Percentiles rank a stretch among this genome's conserved stretches.
Evolutionary conservation across 2,113 vertebrate species (phyloP).

Genomic region (Butorides virescens): DNA sequence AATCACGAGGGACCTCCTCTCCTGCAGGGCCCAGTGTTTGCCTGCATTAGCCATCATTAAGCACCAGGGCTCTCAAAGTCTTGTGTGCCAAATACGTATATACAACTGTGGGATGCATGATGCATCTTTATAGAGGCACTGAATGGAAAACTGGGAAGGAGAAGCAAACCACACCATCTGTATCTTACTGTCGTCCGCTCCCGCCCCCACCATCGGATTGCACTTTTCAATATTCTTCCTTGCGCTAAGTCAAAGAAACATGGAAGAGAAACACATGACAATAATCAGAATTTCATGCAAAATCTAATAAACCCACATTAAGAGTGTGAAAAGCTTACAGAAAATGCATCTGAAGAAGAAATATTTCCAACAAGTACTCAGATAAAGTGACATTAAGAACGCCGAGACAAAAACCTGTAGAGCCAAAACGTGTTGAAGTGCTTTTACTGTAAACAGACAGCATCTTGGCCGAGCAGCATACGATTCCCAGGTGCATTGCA

Average conservation of each 20-base stretch:
- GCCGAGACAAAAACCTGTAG: background rate
- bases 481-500: background rate
- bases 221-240: background rate
- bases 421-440: background rate
- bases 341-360: background rate
- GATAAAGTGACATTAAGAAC: background rate
- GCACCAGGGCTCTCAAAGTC: background rate
- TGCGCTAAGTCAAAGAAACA: background rate
- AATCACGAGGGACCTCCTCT: background rate
- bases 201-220: background rate
- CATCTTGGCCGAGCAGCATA: background rate
- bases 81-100: rapidly evolving
- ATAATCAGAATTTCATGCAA: background rate
- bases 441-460: rapidly evolving
- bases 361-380: background rate
- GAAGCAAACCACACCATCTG: background rate
- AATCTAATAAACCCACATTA: background rate
- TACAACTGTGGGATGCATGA: background rate
- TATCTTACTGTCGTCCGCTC: background rate
- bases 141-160: background rate
- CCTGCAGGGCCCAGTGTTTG: background rate
- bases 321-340: background rate
- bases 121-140: background rate
- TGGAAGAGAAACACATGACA: background rate
- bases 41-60: background rate